Percentiles rank a stretch among this genome's conserved stretches.
Conservation (phyloP, 2,888 invertebrate genomes). For the Thalpophila matura region DNA sequence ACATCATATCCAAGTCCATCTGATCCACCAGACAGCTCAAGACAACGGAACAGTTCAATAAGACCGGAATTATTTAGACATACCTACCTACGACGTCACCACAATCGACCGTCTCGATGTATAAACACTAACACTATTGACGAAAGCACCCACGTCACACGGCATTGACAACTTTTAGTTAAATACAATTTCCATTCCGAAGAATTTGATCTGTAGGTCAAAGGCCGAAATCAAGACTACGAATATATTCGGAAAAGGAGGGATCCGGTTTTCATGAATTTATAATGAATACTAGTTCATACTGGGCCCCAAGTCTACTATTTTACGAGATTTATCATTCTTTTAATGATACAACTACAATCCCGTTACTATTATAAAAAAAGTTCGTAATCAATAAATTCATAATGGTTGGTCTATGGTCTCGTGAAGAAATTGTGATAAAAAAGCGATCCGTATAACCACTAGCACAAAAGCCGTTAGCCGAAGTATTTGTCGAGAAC, state of each 20-base stretch:
- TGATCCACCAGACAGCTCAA: slow-evolving; percentile 24
- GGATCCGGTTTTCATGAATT: slow-evolving; percentile 40
- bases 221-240: slow-evolving; percentile 39
- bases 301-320: too few relatives aligned
- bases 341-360: too few relatives aligned
- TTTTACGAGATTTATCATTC: too few relatives aligned
- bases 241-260: slow-evolving; percentile 24
- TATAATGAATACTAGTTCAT: slow-evolving; percentile 8
- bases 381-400: too few relatives aligned
- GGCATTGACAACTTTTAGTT: slow-evolving; percentile 62
- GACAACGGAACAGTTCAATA: slow-evolving; percentile 43
- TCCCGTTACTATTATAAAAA: too few relatives aligned
- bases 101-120: slow-evolving; percentile 37
- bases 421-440: too few relatives aligned
- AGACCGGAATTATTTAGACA: slow-evolving; percentile 50
- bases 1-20: slow-evolving; percentile 30
- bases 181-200: slow-evolving; percentile 49
- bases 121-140: slow-evolving; percentile 60
- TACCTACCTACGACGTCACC: slow-evolving; percentile 56
- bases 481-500: too few relatives aligned
- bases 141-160: slow-evolving; percentile 61
- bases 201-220: slow-evolving; percentile 40
- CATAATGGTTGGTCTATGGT: too few relatives aligned
- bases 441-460: too few relatives aligned
- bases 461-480: too few relatives aligned